phyloP scores from a whole-genome alignment of 2,888 invertebrate species.

The Drosophila percnosoma region DNA sequence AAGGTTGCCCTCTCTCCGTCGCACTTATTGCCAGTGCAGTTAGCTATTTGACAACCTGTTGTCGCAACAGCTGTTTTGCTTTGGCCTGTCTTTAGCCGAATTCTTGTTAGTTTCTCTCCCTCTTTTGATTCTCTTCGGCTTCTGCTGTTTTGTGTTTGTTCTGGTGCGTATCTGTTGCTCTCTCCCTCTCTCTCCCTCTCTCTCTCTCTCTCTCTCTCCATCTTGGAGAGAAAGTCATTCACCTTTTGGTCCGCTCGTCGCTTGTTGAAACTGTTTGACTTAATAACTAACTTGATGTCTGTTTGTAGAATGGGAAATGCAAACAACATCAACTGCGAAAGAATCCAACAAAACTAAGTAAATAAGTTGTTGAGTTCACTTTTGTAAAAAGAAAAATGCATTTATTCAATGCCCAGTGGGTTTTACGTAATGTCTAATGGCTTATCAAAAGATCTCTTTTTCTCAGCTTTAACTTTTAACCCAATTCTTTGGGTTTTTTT shows the following conservation, averaged over 20 bases:
- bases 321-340: conserved; percentile 52
- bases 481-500: conserved; percentile 14
- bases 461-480: conserved; percentile 29
- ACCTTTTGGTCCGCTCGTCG: conserved; percentile 58
- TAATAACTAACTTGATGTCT: conserved; percentile 50
- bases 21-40: not conserved
- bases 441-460: conserved; percentile 21
- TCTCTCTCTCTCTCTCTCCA: not conserved
- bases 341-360: conserved; percentile 34
- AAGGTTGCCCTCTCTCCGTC: not conserved
- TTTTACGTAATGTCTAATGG: conserved; percentile 39
- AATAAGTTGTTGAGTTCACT: conserved; percentile 26
- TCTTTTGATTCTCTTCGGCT: conserved; percentile 11
- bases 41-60: conserved; percentile 40
- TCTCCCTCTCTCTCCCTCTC: not conserved
- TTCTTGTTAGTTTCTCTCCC: conserved; percentile 31
- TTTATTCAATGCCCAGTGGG: conserved; percentile 8
- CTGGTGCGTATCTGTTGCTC: conserved; percentile 22
- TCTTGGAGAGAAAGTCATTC: conserved; percentile 69
- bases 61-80: conserved; percentile 52
- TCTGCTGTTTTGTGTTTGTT: conserved; percentile 26
- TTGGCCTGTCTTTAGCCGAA: conserved; percentile 27
- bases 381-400: conserved; percentile 15
- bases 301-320: conserved; percentile 56
- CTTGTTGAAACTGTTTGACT: conserved; percentile 49